A percentile compares a stretch with the other conserved stretches of the same genome.
These are phyloP conservation scores for Meloidogyne hapla DNA, from an alignment of 1,140 invertebrate species.

Conservation along the genomic window DNA sequence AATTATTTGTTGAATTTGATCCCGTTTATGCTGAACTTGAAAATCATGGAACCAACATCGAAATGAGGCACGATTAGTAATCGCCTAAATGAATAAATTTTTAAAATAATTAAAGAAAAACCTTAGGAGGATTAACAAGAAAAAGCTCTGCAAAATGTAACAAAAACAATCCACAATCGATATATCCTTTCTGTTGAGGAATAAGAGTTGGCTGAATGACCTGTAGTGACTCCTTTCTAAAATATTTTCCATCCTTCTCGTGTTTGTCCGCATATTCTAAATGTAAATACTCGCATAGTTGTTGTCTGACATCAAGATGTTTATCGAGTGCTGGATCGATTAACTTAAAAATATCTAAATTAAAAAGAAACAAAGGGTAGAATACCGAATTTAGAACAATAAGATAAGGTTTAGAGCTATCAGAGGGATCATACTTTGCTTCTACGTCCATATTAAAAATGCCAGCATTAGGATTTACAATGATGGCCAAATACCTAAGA, in stretches of 20 bases:
- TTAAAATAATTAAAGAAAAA: constrained; percentile 19
- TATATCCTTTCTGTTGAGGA: constrained; percentile 92
- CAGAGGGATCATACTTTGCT: not conserved
- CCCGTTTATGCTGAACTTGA: constrained; percentile 40
- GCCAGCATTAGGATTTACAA: constrained; percentile 76
- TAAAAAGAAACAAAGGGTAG: not conserved
- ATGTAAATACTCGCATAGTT: constrained; percentile 70
- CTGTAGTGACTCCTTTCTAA: constrained; percentile 15
- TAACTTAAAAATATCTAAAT: constrained; percentile 27
- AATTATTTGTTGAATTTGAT: constrained; percentile 40
- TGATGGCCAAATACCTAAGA: constrained; percentile 80
- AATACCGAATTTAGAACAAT: constrained; percentile 24
- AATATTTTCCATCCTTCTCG: constrained; percentile 27
- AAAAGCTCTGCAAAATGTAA: constrained; percentile 94
- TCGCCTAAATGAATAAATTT: constrained; percentile 1
- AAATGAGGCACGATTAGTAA: constrained; percentile 21
- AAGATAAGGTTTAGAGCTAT: not conserved
- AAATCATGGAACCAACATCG: constrained; percentile 32
- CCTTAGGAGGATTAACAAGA: constrained; percentile 68
- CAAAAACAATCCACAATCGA: constrained; percentile 91
- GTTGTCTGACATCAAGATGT: constrained; percentile 70
- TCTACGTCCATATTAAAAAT: not conserved
- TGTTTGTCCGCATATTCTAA: constrained; percentile 41
- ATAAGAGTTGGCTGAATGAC: constrained; percentile 66
- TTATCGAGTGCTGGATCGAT: constrained; percentile 45